These are phyloP conservation scores for Hippopotamus amphibius DNA, from an alignment of 2,113 vertebrate genomes.

Conservation along the genomic window DNA sequence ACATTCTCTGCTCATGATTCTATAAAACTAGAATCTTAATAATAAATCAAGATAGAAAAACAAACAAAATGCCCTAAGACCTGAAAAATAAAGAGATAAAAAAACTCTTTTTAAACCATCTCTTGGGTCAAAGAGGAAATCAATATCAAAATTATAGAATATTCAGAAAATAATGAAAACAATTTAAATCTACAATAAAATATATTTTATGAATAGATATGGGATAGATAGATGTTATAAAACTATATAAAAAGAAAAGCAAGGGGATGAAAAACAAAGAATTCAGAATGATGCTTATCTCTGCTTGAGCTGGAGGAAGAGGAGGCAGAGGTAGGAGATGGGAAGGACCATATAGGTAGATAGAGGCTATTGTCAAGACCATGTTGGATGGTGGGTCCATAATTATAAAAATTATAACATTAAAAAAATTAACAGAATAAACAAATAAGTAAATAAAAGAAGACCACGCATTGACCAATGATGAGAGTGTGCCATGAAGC, in stretches of 20 bases:
- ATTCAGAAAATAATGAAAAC: background rate
- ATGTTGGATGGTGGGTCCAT: background rate
- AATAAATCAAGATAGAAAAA: background rate
- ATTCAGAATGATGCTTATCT: background rate
- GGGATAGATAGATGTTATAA: background rate
- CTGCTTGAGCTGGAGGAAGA: background rate
- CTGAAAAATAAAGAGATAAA: background rate
- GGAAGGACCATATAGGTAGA: background rate
- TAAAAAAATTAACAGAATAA: background rate
- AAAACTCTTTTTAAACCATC: background rate
- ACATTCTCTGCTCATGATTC: background rate
- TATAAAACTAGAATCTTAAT: background rate
- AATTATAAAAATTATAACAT: background rate
- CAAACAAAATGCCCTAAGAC: background rate
- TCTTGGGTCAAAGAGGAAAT: background rate
- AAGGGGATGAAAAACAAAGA: background rate
- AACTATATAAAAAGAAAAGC: background rate
- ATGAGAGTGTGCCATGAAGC: background rate
- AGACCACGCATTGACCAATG: background rate
- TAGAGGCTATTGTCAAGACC: background rate
- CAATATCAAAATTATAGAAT: background rate
- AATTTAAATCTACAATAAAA: background rate
- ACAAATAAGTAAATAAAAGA: conserved; percentile 1
- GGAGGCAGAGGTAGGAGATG: no score
- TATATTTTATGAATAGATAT: background rate